Conservation (phyloP, 2,797 vertebrate species). For the Aplochiton taeniatus region DNA sequence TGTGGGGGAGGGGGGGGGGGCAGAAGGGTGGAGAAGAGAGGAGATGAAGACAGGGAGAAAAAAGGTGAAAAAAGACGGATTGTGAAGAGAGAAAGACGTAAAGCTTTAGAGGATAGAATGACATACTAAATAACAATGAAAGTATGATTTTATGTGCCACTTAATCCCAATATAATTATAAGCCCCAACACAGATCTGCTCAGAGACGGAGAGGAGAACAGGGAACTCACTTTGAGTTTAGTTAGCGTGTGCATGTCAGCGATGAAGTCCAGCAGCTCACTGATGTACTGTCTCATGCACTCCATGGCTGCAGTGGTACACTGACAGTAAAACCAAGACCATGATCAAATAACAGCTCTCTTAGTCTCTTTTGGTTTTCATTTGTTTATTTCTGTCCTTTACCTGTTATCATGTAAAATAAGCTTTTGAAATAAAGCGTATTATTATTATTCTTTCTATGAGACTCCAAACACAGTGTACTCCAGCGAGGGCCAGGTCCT, state of each 20-base stretch:
- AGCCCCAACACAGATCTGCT: neutral
- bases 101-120: too few species aligned
- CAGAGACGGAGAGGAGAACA: neutral
- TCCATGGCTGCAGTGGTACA: slow-evolving; percentile 98
- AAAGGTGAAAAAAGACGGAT: too few species aligned
- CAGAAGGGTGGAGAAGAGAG: neutral
- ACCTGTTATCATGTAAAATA: too few species aligned
- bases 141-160: too few species aligned
- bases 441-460: too few species aligned
- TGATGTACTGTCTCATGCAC: slow-evolving; percentile 92
- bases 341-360: slow-evolving; percentile 15
- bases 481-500: neutral
- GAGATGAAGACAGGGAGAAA: neutral
- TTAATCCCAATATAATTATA: too few species aligned
- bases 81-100: too few species aligned
- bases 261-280: slow-evolving; percentile 96
- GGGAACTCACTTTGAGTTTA: slow-evolving; percentile 88
- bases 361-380: slow-evolving; percentile 21
- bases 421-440: too few species aligned
- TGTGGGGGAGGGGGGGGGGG: neutral
- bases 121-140: too few species aligned
- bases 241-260: slow-evolving; percentile 98
- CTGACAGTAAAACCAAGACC: slow-evolving; percentile 65
- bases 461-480: too few species aligned
- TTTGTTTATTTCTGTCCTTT: too few species aligned